Evolutionary conservation across 1,140 invertebrate genomes (phyloP).

Genomic region (Eupristina koningsbergeri): DNA sequence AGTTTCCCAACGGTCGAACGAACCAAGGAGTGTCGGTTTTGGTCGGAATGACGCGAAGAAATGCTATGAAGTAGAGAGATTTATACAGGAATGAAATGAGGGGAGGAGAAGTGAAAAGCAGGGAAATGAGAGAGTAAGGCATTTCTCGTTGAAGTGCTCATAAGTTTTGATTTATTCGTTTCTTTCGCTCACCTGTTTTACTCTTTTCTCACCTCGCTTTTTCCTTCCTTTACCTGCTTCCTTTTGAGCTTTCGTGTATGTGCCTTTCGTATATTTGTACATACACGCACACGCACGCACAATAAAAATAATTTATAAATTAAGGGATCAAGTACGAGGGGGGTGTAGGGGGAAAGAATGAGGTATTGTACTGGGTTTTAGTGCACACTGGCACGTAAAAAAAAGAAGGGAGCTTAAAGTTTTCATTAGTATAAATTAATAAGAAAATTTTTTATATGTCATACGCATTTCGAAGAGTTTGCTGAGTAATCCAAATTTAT

Average conservation of each 20-base stretch:
- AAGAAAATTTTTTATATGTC: slow-evolving; percentile 31
- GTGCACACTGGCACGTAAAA: not conserved
- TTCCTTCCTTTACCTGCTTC: not conserved
- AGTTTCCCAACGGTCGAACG: slow-evolving; percentile 2
- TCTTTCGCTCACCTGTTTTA: slow-evolving; percentile 27
- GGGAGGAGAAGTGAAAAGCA: slow-evolving; percentile 32
- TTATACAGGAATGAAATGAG: slow-evolving; percentile 31
- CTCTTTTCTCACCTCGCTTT: not conserved
- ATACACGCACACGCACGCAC: not conserved
- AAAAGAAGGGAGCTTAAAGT: slow-evolving; percentile 13
- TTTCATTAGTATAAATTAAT: slow-evolving; percentile 43
- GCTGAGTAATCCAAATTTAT: not conserved
- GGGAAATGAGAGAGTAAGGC: slow-evolving; percentile 31
- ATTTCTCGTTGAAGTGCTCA: slow-evolving; percentile 55
- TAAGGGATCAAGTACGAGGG: not conserved
- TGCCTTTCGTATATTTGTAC: too few relatives aligned
- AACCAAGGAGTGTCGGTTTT: not conserved
- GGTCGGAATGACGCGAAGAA: not conserved
- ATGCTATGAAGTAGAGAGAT: slow-evolving; percentile 40
- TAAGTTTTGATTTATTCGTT: slow-evolving; percentile 60
- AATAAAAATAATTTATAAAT: slow-evolving; percentile 5
- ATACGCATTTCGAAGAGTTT: slow-evolving; percentile 11
- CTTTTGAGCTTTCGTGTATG: not conserved
- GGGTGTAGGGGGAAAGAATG: not conserved
- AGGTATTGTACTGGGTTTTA: not conserved